These are phyloP conservation scores for Hippocampus mohnikei DNA, from an alignment of 2,113 vertebrate species.

Conservation along the genomic window DNA sequence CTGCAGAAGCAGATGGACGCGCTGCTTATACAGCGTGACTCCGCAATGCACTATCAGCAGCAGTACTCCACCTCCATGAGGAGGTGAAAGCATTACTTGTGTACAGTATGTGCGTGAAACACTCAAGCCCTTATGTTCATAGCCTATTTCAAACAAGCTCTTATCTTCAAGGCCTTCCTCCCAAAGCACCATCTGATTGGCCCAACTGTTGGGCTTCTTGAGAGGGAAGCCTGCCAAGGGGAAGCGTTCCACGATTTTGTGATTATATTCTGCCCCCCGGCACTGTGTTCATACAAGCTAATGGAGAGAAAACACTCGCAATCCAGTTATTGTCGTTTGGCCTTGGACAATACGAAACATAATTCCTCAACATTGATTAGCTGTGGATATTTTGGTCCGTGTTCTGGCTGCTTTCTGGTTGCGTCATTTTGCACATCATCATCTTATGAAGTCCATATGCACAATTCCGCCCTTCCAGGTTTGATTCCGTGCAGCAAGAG, in stretches of 20 bases:
- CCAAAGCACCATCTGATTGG: neutral
- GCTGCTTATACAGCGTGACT: constrained; percentile 90
- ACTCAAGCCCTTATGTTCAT: no score
- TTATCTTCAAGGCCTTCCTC: neutral
- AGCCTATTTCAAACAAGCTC: neutral
- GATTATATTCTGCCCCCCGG: neutral
- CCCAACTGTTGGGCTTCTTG: constrained; percentile 3
- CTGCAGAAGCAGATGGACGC: constrained; percentile 90
- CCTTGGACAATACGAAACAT: neutral
- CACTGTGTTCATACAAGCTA: neutral
- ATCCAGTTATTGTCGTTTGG: neutral
- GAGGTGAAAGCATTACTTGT: constrained; percentile 71
- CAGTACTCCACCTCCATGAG: constrained; percentile 91
- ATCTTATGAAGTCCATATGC: neutral
- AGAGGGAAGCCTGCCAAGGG: constrained; percentile 4
- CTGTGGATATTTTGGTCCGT: neutral
- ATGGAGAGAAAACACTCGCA: neutral
- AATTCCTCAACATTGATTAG: neutral
- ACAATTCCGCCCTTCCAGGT: constrained; percentile 65
- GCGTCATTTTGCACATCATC: neutral
- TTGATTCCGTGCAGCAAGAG: constrained; percentile 90
- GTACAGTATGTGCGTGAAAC: neutral
- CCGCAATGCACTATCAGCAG: constrained; percentile 93
- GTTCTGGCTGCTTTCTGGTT: neutral
- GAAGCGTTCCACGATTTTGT: neutral